Conservation (phyloP, 1,140 invertebrate genomes). For the Sitophilus oryzae region DNA sequence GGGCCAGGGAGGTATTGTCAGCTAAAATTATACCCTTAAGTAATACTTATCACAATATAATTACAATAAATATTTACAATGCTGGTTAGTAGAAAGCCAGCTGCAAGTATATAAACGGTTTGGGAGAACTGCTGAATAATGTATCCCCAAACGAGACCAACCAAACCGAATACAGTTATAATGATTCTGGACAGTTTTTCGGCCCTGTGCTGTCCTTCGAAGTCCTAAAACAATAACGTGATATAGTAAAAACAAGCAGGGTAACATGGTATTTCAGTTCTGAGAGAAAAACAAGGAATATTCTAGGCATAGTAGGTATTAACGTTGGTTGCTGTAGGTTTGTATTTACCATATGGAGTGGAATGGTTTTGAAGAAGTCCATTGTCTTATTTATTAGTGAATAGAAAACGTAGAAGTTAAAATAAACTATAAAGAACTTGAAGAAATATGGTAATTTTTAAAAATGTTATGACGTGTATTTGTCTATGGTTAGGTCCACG, state of each 20-base stretch:
- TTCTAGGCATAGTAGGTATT: conserved; percentile 4
- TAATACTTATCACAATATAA: neutral
- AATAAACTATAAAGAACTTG: no score
- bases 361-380: conserved; percentile 48
- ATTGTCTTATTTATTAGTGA: no score
- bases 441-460: no score
- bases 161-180: conserved; percentile 80
- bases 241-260: neutral
- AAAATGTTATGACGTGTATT: no score
- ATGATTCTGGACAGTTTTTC: conserved; percentile 84
- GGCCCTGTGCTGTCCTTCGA: conserved; percentile 82
- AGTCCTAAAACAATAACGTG: conserved; percentile 60
- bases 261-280: neutral
- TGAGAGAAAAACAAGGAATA: conserved; percentile 14
- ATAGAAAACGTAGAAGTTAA: no score
- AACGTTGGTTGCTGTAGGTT: conserved; percentile 6
- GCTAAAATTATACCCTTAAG: conserved; percentile 46
- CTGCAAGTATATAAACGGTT: conserved; percentile 87
- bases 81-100: conserved; percentile 80
- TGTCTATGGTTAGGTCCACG: no score
- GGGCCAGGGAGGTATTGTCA: conserved; percentile 89
- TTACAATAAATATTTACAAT: conserved; percentile 55
- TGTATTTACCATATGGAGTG: conserved; percentile 54
- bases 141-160: conserved; percentile 89
- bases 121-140: conserved; percentile 93